Percentiles rank a stretch among this genome's conserved stretches.
Conservation (phyloP, 2,113 vertebrate species). For the Perca fluviatilis region DNA sequence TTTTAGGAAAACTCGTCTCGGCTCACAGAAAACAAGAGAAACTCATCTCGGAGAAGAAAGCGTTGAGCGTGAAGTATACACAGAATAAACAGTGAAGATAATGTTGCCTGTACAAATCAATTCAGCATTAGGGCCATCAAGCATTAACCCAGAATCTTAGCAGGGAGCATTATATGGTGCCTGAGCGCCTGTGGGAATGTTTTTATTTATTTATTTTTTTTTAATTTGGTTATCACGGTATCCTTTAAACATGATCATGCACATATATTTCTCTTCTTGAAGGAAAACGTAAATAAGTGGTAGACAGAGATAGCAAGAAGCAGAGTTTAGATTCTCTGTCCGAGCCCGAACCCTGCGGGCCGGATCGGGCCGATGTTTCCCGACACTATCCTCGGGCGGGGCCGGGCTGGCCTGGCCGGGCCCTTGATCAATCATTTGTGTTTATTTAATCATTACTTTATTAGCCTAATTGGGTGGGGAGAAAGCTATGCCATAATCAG, state of each 20-base stretch:
- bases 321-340: too few species aligned
- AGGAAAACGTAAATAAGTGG: constrained; percentile 40
- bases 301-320: neutral
- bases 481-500: too few species aligned
- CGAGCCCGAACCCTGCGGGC: too few species aligned
- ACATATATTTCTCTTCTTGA: constrained; percentile 19
- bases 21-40: constrained; percentile 59
- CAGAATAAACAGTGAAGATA: constrained; percentile 66
- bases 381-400: too few species aligned
- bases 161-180: constrained; percentile 41
- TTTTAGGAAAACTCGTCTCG: constrained; percentile 61
- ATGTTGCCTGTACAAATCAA: constrained; percentile 62
- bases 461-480: too few species aligned
- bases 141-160: constrained; percentile 49
- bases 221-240: constrained; percentile 35
- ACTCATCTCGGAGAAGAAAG: constrained; percentile 49
- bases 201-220: neutral
- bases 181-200: constrained; percentile 46
- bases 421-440: too few species aligned
- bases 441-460: too few species aligned
- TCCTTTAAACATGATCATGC: constrained; percentile 51
- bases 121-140: constrained; percentile 53
- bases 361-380: too few species aligned
- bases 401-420: too few species aligned
- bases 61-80: constrained; percentile 33